Base-by-base conservation (phyloP, 2,888 invertebrate species). In the Seladonia tumulorum region DNA sequence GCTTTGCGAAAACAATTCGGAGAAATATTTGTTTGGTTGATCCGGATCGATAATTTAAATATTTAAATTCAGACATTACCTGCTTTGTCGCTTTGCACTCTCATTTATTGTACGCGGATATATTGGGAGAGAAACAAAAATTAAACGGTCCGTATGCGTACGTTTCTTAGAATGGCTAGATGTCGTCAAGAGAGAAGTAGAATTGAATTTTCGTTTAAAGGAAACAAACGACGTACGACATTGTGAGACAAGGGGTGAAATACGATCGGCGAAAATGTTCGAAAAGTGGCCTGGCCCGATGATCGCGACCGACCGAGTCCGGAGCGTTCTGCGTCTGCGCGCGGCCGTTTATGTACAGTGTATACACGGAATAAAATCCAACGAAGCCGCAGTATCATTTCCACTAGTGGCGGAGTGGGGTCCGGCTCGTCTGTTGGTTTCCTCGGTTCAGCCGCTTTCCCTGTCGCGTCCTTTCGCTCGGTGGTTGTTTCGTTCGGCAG, bases 301-400 rank as follows among this genome's bases (percentile, higher is more conserved):
- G 53, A 53, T n/a, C 68, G 53, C n/a, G 53, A 53, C 35, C 68
- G 53, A 77, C 76, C 35, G 77, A 70, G 53, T 53, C 71, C 76
- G 74, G 79, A 76, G 77, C 45, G 76, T 80, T 73, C 70, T 71
- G 92, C 90, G 91, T 76, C 87, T 89, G 91, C 92, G 91, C 92
- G 85, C 68, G 79, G 39, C 70, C 79, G 81, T 66, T 81, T 77
- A 78, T 71, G 60, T 79, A 75, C 84, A 76, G 76, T 63, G 63
- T 82, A 79, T 73, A 66, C 81, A 78, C 79, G 42, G 82, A 82
- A 82, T 86, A 86, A 85, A 88, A 81, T 78, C 81, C 79, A 72
- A 72, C 84, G 89, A 89, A 92, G 90, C 93, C 92, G 93, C 94
- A 94, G 94, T 94, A 92, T 91, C 92, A 92, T 91, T 92, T 91